Percentiles rank a stretch among this genome's conserved stretches.
Evolutionary conservation across 2,113 vertebrate species (phyloP).

Genomic region (Acrocephalus arundinaceus): DNA sequence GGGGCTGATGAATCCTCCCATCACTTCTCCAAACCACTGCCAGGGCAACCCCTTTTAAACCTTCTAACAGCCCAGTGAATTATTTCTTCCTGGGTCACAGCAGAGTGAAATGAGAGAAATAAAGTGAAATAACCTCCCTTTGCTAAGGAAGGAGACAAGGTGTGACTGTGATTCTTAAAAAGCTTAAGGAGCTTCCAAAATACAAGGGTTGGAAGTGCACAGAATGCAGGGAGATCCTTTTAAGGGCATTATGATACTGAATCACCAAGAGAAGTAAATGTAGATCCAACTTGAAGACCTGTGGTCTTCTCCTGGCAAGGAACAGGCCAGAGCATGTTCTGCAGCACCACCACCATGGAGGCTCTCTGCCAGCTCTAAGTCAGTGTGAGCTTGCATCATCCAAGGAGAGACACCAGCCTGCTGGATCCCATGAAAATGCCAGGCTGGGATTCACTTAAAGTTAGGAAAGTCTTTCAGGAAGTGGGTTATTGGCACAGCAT

Average conservation of each 20-base stretch:
- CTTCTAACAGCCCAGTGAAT: not conserved
- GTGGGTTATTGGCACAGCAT: not conserved
- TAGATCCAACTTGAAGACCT: not conserved
- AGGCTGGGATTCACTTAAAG: not conserved
- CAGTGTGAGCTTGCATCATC: not conserved
- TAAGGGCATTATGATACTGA: not conserved
- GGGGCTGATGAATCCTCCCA: not conserved
- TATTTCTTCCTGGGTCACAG: not conserved
- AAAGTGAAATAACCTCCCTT: not conserved
- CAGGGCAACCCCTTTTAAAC: not conserved
- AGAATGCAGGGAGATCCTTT: not conserved
- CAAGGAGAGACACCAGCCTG: accelerated
- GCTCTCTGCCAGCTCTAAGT: not conserved
- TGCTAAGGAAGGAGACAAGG: not conserved
- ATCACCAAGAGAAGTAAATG: not conserved
- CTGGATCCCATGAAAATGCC: not conserved
- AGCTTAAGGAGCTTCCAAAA: not conserved
- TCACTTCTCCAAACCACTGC: not conserved
- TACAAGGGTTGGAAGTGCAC: not conserved
- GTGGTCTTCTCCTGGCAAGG: not conserved
- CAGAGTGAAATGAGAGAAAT: not conserved
- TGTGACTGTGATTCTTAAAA: not conserved
- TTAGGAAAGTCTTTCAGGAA: not conserved
- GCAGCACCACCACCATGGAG: not conserved
- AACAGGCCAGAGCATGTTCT: accelerated